These are phyloP conservation scores for Halcyon smyrnensis DNA, from an alignment of 2,797 vertebrate genomes.

Conservation along the genomic window DNA sequence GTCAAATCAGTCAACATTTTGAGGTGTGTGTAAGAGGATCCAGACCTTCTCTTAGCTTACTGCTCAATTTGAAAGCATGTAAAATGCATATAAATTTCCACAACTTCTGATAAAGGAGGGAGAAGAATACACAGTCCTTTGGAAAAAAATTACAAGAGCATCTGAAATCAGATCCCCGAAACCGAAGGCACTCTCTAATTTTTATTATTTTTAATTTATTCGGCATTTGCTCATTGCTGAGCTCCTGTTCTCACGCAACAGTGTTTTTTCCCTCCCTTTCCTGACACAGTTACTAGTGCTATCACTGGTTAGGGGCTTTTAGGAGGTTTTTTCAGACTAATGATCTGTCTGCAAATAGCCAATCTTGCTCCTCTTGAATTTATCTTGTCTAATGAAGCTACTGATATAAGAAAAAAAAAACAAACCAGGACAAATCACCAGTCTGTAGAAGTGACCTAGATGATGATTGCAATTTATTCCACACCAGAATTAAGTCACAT, in stretches of 20 bases:
- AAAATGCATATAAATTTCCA: neutral
- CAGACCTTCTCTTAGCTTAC: neutral
- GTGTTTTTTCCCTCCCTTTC: neutral
- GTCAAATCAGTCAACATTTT: neutral
- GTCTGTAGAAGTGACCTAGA: accelerated
- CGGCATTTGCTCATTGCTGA: neutral
- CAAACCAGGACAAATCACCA: accelerated
- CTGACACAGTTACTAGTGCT: neutral
- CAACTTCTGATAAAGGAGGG: neutral
- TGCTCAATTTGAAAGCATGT: neutral
- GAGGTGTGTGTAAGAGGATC: accelerated
- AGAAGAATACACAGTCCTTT: neutral
- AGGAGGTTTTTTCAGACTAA: neutral
- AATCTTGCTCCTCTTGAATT: neutral
- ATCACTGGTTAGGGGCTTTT: neutral
- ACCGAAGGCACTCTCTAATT: neutral
- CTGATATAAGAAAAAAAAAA: neutral
- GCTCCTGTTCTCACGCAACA: neutral
- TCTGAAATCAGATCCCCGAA: neutral
- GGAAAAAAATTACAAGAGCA: neutral
- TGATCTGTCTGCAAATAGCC: neutral
- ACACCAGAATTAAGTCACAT: neutral
- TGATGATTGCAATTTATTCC: neutral
- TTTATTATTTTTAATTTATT: neutral
- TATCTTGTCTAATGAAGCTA: neutral